Evolutionary conservation across 1,140 invertebrate genomes (phyloP), one percentile per base, ranked within the genome.

Genomic region (Chionoecetes opilio): DNA sequence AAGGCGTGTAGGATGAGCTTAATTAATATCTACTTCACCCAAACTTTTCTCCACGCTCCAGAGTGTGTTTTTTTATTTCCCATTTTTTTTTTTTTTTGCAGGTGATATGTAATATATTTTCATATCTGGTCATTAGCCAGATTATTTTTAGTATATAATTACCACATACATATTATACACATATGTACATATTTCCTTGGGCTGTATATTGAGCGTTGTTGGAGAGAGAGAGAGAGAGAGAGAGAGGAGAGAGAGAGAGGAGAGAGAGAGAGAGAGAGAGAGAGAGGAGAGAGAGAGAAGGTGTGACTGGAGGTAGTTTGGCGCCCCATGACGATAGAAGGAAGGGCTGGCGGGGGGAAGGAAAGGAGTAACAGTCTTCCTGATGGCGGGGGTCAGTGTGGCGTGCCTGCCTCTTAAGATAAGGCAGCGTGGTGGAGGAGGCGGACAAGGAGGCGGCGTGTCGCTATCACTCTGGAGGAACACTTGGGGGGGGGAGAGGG

Each of bases 91-190:
- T 6, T n/a, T n/a, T n/a, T n/a, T 5, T 75, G 63, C 63, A 75
- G 0, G 63, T 2, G 63, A 75, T 75, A 75, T n/a, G 21, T 53
- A 53, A 53, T 75, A n/a, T 75, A n/a, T 75, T 75, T 26, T 75
- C 21, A 75, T 75, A 75, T n/a, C 9, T 26, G n/a, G 63, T 75
- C 63, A 75, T 75, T 75, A 75, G 63, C 63, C 1, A 75, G 63
- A 75, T n/a, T 75, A 75, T 75, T 75, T 75, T 75, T 26, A 26
- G 63, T n/a, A n/a, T 75, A 75, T 75, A 75, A 75, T 75, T 75
- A 75, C 63, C 26, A 75, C n/a, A 26, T 75, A 21, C 63, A n/a
- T 75, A 26, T 26, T n/a, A 75, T 75, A 26, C n/a, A 21, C 63
- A n/a, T 75, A 75, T 75, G 63, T 75, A 21, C 63, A n/a, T 75